phyloP scores from a whole-genome alignment of 2,888 invertebrate genomes.

The Pasiphila rectangulata region DNA sequence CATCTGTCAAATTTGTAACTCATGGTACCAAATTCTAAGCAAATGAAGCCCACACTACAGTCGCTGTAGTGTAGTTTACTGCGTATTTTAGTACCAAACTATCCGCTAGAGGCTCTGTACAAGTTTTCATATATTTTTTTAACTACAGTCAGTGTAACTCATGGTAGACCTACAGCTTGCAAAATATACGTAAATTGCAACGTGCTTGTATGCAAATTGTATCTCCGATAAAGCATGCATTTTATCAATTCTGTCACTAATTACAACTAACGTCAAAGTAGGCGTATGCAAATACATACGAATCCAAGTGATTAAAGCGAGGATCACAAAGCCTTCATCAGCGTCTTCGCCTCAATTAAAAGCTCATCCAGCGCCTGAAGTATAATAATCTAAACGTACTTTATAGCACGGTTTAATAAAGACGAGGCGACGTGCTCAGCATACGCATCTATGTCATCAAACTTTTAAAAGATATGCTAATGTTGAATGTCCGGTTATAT shows the following conservation, averaged over 20 bases:
- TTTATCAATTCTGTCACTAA: too few relatives aligned
- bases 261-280: too few relatives aligned
- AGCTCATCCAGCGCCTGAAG: constrained; percentile 45
- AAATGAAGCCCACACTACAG: too few relatives aligned
- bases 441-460: constrained; percentile 45
- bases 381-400: constrained; percentile 44
- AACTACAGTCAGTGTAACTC: too few relatives aligned
- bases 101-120: too few relatives aligned
- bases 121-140: too few relatives aligned
- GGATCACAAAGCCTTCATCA: constrained; percentile 41
- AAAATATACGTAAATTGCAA: too few relatives aligned
- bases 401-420: constrained; percentile 60
- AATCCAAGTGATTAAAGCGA: constrained; percentile 37
- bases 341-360: constrained; percentile 55
- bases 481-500: constrained; percentile 44
- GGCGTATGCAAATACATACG: not conserved
- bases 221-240: not conserved
- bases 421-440: constrained; percentile 59
- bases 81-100: too few relatives aligned
- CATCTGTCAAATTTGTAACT: too few relatives aligned
- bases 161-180: too few relatives aligned
- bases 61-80: too few relatives aligned
- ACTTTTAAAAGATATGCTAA: constrained; percentile 57
- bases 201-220: not conserved
- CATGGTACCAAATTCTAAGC: too few relatives aligned